Evolutionary conservation across 2,888 invertebrate genomes (phyloP), one percentile per base, ranked within the genome.

Genomic region (Ormyrus pomaceus): DNA sequence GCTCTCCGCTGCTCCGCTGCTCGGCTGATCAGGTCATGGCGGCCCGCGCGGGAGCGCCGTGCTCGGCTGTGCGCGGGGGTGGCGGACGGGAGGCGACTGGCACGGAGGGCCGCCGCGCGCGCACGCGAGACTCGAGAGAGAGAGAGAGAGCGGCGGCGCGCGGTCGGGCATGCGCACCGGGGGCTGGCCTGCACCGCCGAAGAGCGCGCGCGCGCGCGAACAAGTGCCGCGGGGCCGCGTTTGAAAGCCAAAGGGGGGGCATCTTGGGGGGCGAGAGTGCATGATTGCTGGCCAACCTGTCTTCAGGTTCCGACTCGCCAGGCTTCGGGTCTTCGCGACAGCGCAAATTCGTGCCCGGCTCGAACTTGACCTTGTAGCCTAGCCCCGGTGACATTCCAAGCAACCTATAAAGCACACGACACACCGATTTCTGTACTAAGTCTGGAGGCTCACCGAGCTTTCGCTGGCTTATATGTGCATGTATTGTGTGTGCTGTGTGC

Each of bases 311-410:
- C 56, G 72, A 46, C 83, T 84, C 84, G 71, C 81, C 79, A 82
- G 87, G 85, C 84, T 86, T 83, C 83, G 87, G 87, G 83, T 90
- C 90, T 88, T 89, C 90, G 86, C 89, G 89, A 87, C 90, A 90
- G 83, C 89, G 87, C 83, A 90, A 89, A 88, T 89, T 89, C 84
- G 90, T 90, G 84, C 90, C 90, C 86, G 89, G 89, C 83, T 85
- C 86, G 87, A 89, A 90, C 86, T 89, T 87, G 86, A 90, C 90
- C 85, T 87, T 88, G 70, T 88, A 89, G 89, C 90, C 90, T 84
- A 90, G 87, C 83, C 85, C 87, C 85, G 87, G 89, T 83, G 89
- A 86, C 84, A 90, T 87, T 85, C 89, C 89, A 85, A 90, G 89
- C 84, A 89, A 90, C 90, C 90, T 90, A 90, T 89, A 90, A 90